Evolutionary conservation across 2,113 vertebrate species (phyloP).

Genomic region (Pelmatolapia mariae): DNA sequence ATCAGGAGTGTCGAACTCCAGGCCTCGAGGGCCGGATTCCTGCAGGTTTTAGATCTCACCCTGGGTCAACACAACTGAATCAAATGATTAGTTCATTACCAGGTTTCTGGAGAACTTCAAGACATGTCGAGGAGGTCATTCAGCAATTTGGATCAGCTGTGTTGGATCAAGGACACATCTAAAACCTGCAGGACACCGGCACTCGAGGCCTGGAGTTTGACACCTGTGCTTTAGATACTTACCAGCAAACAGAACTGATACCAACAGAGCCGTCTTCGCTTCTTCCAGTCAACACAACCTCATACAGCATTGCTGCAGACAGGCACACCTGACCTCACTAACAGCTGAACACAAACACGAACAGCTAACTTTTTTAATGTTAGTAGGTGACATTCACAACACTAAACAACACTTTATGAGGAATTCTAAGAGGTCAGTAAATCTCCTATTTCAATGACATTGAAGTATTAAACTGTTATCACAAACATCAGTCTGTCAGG

Average conservation of each 20-base stretch:
- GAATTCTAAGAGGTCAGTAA: neutral
- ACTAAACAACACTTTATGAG: neutral
- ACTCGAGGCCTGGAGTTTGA: accelerated
- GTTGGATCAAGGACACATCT: neutral
- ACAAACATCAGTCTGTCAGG: neutral
- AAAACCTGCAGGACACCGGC: neutral
- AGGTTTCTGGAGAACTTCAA: neutral
- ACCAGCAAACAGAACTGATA: neutral
- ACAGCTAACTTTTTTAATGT: neutral
- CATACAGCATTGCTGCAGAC: neutral
- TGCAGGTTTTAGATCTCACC: neutral
- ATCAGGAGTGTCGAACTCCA: neutral
- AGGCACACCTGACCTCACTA: neutral
- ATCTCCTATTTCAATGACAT: neutral
- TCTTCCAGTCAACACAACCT: neutral
- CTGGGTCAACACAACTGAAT: neutral
- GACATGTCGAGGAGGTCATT: neutral
- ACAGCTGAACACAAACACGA: neutral
- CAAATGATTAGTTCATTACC: neutral
- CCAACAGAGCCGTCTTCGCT: accelerated
- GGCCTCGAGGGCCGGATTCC: accelerated
- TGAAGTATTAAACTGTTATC: neutral
- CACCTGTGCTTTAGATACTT: neutral
- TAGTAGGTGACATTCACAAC: neutral
- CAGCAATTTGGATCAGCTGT: neutral